Conservation (phyloP, 2,113 vertebrate species). For the Sturnus vulgaris region DNA sequence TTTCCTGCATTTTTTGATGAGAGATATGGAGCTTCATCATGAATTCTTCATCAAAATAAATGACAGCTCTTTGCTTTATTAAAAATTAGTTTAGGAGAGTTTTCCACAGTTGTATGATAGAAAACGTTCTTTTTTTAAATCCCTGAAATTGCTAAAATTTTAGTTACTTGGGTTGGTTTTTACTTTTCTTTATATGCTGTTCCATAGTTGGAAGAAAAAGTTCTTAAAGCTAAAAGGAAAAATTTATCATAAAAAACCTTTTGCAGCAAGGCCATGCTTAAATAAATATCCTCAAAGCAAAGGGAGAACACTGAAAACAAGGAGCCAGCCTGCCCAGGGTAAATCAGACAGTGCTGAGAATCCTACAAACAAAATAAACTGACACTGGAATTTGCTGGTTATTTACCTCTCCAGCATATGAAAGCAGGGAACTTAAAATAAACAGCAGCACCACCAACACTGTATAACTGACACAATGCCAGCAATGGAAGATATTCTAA, state of each 20-base stretch:
- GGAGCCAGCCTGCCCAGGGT: background rate
- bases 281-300: background rate
- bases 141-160: background rate
- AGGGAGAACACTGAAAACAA: background rate
- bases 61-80: background rate
- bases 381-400: slow-evolving; percentile 20
- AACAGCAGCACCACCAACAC: background rate
- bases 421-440: slow-evolving; percentile 32
- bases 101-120: background rate
- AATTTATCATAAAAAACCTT: background rate
- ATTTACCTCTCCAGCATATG: slow-evolving; percentile 4
- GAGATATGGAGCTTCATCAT: background rate
- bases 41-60: background rate
- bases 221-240: background rate
- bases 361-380: background rate
- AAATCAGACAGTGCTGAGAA: background rate
- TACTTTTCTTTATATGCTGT: background rate
- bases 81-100: background rate
- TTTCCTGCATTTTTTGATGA: background rate
- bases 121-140: background rate
- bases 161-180: background rate
- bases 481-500: background rate
- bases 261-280: background rate
- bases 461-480: background rate
- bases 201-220: background rate